These are phyloP conservation scores for Gymnoscopelus microlampas DNA, from an alignment of 2,797 vertebrate genomes.

Conservation along the genomic window DNA sequence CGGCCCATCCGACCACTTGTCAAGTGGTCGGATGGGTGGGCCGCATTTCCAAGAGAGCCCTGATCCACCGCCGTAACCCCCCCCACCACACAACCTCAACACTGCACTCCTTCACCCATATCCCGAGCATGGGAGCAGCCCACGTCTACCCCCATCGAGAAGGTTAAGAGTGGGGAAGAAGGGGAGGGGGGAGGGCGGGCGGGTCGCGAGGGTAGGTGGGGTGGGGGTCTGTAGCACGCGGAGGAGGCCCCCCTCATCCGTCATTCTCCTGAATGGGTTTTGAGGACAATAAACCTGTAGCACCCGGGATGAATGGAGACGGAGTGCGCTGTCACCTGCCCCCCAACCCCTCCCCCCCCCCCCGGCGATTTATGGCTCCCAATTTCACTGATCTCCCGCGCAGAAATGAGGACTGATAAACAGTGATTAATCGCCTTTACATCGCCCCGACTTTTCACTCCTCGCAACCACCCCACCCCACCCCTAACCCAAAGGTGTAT, in stretches of 20 bases:
- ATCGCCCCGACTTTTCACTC: constrained; percentile 77
- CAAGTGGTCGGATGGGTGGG: too few relatives aligned
- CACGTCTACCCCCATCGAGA: constrained; percentile 43
- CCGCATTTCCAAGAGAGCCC: too few relatives aligned
- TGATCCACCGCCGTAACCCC: constrained; percentile 24
- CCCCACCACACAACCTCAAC: background rate
- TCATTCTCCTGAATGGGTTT: constrained; percentile 88
- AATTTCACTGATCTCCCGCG: constrained; percentile 86
- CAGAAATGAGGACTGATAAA: constrained; percentile 88
- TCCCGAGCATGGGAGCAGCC: constrained; percentile 51
- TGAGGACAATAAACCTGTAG: constrained; percentile 89
- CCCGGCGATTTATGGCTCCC: constrained; percentile 83
- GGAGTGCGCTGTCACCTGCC: constrained; percentile 81
- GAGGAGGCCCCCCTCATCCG: constrained; percentile 78
- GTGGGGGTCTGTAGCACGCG: background rate
- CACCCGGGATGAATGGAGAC: constrained; percentile 86
- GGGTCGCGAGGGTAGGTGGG: constrained; percentile 63
- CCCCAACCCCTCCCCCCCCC: too few relatives aligned
- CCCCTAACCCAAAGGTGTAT: constrained; percentile 75
- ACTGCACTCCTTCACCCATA: constrained; percentile 30
- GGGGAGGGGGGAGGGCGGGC: background rate
- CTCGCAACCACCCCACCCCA: constrained; percentile 43
- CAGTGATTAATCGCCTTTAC: constrained; percentile 88
- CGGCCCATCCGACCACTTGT: too few relatives aligned
- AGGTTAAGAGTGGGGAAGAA: background rate